phyloP scores from a whole-genome alignment of 92 coral and sea anemone genomes.

The Ricordea florida region DNA sequence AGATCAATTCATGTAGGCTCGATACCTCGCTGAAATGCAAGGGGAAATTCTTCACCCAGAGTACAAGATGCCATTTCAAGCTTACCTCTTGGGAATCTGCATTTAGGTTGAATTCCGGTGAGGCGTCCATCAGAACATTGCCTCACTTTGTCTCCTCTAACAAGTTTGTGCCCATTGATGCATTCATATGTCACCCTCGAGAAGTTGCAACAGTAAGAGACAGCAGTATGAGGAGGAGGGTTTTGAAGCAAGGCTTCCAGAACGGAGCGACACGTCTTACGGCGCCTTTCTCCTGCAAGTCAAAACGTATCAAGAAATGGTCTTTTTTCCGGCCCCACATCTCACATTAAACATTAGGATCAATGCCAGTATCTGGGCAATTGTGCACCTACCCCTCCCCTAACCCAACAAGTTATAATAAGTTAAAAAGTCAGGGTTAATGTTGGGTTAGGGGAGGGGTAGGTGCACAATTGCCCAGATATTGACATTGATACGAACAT shows the following conservation, averaged over 20 bases:
- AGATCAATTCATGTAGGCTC: not conserved
- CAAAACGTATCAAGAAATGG: not conserved
- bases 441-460: too few species aligned
- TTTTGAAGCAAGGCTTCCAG: conserved; percentile 13
- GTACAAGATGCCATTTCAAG: too few species aligned
- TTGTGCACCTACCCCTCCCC: too few species aligned
- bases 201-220: conserved; percentile 49
- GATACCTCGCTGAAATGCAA: not conserved
- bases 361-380: too few species aligned
- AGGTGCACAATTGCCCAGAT: too few species aligned
- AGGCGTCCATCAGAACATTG: conserved; percentile 46
- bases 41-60: not conserved
- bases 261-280: conserved; percentile 4
- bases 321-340: too few species aligned
- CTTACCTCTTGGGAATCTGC: conserved; percentile 72
- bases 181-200: conserved; percentile 54
- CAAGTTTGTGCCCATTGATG: conserved; percentile 62
- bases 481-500: too few species aligned
- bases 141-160: conserved; percentile 40
- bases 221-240: conserved; percentile 46
- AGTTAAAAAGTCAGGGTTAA: too few species aligned
- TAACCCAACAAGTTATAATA: too few species aligned
- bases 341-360: too few species aligned
- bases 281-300: not conserved
- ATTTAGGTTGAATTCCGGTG: conserved; percentile 34